Conservation (phyloP, 1,140 invertebrate genomes). For the Drosophila seguyi region DNA sequence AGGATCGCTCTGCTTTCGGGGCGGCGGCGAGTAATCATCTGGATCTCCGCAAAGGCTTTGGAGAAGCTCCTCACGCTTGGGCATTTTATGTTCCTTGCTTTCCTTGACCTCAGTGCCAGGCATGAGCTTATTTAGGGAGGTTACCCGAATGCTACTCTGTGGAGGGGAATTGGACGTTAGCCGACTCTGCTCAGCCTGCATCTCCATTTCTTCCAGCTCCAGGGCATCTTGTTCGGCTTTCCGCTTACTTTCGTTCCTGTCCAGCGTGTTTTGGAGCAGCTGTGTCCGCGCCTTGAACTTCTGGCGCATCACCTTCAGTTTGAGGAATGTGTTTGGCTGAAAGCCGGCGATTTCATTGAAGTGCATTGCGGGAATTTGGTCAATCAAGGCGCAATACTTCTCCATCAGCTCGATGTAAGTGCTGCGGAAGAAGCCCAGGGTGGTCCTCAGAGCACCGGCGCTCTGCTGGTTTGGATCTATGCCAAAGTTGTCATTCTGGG, state of each 20-base stretch:
- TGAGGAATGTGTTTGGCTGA: conserved; percentile 72
- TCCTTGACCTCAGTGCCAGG: not conserved
- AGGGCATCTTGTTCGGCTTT: conserved; percentile 29
- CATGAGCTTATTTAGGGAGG: not conserved
- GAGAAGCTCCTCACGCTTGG: conserved; percentile 2
- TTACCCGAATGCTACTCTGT: conserved; percentile 2
- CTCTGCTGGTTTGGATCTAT: conserved; percentile 56
- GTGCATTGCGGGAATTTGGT: conserved; percentile 75
- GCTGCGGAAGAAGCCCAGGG: conserved; percentile 52
- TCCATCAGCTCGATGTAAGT: conserved; percentile 77
- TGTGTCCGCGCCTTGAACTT: conserved; percentile 79
- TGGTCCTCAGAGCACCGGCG: conserved; percentile 28
- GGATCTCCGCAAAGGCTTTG: not conserved
- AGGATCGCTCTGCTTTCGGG: not conserved
- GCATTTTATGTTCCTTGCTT: not conserved
- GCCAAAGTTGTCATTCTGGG: conserved; percentile 68
- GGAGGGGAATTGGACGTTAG: not conserved
- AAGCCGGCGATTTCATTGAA: conserved; percentile 75
- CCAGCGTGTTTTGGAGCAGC: conserved; percentile 60
- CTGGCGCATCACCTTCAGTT: conserved; percentile 76
- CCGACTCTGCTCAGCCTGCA: conserved; percentile 35
- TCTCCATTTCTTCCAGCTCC: conserved; percentile 60
- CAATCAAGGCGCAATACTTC: conserved; percentile 77
- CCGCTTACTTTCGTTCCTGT: conserved; percentile 36
- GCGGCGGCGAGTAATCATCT: conserved; percentile 2